phyloP scores from a whole-genome alignment of 2,797 vertebrate genomes.

The Aotus griseimembra region DNA sequence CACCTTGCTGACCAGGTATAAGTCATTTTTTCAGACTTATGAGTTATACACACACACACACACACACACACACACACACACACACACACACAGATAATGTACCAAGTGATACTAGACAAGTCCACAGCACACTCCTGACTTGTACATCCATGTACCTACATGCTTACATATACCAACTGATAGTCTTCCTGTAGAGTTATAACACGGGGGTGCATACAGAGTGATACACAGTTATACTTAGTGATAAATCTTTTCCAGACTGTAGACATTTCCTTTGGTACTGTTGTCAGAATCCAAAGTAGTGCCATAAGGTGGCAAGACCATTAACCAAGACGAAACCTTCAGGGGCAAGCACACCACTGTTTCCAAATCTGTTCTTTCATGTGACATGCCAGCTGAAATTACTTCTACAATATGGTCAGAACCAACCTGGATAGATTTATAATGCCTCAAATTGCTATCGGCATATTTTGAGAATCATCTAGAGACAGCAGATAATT shows the following conservation, averaged over 20 bases:
- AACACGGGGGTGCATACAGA: background rate
- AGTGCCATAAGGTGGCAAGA: conserved; percentile 83
- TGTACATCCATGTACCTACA: background rate
- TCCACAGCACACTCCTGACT: background rate
- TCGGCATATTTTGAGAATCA: conserved; percentile 81
- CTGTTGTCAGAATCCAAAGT: conserved; percentile 77
- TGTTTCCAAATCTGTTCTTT: conserved; percentile 88
- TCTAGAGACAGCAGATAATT: conserved; percentile 82
- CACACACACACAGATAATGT: background rate
- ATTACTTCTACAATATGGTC: conserved; percentile 87
- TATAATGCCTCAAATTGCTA: conserved; percentile 81
- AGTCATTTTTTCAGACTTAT: background rate
- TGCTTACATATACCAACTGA: background rate
- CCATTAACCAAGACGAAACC: conserved; percentile 86
- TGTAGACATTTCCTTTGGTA: conserved; percentile 79
- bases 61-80: background rate
- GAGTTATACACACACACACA: background rate
- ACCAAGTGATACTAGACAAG: background rate
- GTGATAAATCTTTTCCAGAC: conserved; percentile 56
- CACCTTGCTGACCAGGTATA: background rate
- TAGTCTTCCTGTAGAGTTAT: background rate
- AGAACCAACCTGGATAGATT: conserved; percentile 84
- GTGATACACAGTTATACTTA: background rate
- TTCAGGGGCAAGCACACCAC: conserved; percentile 84
- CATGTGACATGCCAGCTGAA: conserved; percentile 84